Evolutionary conservation across 2,113 vertebrate genomes (phyloP).

Genomic region (Calidris pugnax): DNA sequence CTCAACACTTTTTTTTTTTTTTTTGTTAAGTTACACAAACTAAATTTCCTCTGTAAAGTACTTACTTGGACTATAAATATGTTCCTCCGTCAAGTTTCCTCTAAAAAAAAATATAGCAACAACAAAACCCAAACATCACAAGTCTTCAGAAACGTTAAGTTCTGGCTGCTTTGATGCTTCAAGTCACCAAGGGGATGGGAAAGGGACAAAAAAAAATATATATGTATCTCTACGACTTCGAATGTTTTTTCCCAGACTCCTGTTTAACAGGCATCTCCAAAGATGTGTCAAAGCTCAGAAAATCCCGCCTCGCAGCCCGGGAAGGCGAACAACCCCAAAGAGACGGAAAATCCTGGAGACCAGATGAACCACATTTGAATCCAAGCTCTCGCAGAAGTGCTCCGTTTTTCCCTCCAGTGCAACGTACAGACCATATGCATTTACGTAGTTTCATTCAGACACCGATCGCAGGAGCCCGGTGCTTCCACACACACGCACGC

Average conservation of each 20-base stretch:
- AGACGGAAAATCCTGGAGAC: conserved; percentile 59
- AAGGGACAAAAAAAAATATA: background rate
- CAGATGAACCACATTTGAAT: conserved; percentile 67
- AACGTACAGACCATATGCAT: conserved; percentile 55
- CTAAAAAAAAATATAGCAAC: conserved; percentile 64
- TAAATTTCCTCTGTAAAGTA: conserved; percentile 73
- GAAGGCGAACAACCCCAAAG: conserved; percentile 50
- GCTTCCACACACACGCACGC: conserved; percentile 40
- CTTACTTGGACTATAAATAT: conserved; percentile 77
- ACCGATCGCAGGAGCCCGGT: conserved; percentile 39
- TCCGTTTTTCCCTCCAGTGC: conserved; percentile 67
- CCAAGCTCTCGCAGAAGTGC: conserved; percentile 64
- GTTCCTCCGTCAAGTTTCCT: conserved; percentile 77
- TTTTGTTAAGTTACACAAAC: conserved; percentile 64
- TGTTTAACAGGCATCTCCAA: conserved; percentile 60
- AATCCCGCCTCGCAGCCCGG: conserved; percentile 54
- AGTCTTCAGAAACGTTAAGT: conserved; percentile 59
- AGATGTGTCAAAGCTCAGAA: conserved; percentile 69
- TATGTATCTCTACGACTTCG: conserved; percentile 4
- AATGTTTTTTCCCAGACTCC: conserved; percentile 57
- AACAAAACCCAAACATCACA: conserved; percentile 60
- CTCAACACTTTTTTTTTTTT: background rate
- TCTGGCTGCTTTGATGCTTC: conserved; percentile 64
- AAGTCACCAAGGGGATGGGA: conserved; percentile 45
- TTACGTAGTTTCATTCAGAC: conserved; percentile 68